Conservation (phyloP, 1,140 invertebrate genomes). For the Galleria mellonella region DNA sequence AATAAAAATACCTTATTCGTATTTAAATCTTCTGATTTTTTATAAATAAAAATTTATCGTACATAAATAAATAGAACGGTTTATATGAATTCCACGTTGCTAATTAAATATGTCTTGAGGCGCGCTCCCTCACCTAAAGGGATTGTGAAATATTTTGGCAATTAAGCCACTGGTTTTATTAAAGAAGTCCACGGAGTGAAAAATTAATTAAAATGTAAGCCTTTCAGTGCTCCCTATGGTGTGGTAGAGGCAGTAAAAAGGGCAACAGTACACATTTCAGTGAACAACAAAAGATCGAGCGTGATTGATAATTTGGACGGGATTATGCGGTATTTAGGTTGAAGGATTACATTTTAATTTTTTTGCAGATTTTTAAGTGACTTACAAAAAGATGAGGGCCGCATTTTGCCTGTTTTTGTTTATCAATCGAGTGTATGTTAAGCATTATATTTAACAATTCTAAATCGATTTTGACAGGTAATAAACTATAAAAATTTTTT, state of each 20-base stretch:
- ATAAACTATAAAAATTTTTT: too few species aligned
- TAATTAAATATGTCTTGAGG: slow-evolving; percentile 60
- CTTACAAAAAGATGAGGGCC: too few species aligned
- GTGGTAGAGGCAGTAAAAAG: slow-evolving; percentile 41
- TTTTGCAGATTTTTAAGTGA: not conserved
- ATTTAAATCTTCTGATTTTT: too few species aligned
- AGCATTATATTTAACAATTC: too few species aligned
- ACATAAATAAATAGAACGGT: slow-evolving; percentile 14
- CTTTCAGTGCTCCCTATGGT: slow-evolving; percentile 34
- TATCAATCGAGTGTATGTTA: too few species aligned
- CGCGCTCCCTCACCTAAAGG: slow-evolving; percentile 25
- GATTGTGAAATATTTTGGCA: slow-evolving; percentile 59
- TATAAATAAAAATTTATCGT: too few species aligned
- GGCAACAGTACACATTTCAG: slow-evolving; percentile 44
- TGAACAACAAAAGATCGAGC: slow-evolving; percentile 58
- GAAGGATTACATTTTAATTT: slow-evolving; percentile 19
- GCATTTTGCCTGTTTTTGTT: too few species aligned
- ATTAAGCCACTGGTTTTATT: slow-evolving; percentile 45
- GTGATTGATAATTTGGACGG: slow-evolving; percentile 51
- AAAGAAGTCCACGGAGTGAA: slow-evolving; percentile 57
- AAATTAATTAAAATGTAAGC: slow-evolving; percentile 71
- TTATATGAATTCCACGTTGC: slow-evolving; percentile 38
- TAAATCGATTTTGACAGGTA: too few species aligned
- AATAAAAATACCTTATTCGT: too few species aligned
- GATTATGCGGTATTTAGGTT: slow-evolving; percentile 36